Conservation (phyloP, 2,113 vertebrate genomes). For the Barbus barbus region DNA sequence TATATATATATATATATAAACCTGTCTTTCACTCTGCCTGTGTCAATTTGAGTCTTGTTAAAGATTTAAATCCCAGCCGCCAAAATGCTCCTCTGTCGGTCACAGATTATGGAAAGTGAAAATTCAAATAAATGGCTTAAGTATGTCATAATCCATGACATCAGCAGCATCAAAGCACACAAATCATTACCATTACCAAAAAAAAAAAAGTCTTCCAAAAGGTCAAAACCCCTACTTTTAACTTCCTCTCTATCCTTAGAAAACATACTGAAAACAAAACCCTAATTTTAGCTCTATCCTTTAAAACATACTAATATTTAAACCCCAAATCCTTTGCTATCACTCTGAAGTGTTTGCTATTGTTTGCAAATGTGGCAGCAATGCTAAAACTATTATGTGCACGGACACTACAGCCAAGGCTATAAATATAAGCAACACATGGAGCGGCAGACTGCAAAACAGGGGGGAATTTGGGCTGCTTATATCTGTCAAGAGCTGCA, state of each 20-base stretch:
- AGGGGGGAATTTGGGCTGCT: slow-evolving; percentile 42
- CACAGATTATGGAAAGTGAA: too few relatives aligned
- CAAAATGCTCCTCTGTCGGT: too few relatives aligned
- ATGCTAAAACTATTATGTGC: slow-evolving; percentile 53
- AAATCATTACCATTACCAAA: neutral
- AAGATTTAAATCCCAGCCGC: too few relatives aligned
- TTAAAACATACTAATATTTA: slow-evolving; percentile 4
- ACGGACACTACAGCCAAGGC: slow-evolving; percentile 36
- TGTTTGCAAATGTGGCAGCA: slow-evolving; percentile 34
- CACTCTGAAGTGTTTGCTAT: slow-evolving; percentile 26
- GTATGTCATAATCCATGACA: neutral
- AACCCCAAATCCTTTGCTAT: neutral
- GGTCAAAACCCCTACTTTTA: neutral
- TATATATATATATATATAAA: too few relatives aligned
- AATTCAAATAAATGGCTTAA: neutral
- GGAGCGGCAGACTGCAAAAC: slow-evolving; percentile 41
- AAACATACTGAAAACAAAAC: too few relatives aligned
- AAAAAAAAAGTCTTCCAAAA: too few relatives aligned
- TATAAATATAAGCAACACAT: slow-evolving; percentile 57
- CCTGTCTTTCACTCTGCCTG: too few relatives aligned
- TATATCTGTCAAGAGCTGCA: slow-evolving; percentile 40
- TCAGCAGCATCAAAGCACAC: neutral
- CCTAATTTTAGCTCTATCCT: neutral
- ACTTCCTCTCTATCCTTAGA: neutral
- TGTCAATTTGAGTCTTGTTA: too few relatives aligned